A percentile compares a stretch with the other conserved stretches of the same genome.
These are phyloP conservation scores for Hafferia zeledoni DNA, from an alignment of 2,797 vertebrate species.

Conservation along the genomic window DNA sequence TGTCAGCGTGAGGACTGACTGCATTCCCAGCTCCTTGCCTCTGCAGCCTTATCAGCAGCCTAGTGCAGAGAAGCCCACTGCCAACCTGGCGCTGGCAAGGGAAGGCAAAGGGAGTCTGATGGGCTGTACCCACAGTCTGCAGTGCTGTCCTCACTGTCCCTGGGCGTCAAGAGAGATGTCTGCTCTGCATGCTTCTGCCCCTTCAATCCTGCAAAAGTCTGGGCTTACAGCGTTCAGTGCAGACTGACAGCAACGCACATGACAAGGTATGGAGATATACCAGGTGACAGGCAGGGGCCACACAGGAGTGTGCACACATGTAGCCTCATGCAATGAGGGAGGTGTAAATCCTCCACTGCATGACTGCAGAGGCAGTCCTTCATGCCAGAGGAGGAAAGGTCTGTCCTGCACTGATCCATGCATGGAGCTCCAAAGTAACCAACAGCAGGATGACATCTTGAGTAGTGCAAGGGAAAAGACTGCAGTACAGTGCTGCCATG, in stretches of 20 bases:
- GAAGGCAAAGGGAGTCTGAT: neutral
- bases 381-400: neutral
- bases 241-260: neutral
- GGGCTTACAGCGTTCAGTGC: accelerated
- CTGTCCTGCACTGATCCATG: neutral
- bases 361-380: neutral
- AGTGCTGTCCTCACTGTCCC: neutral
- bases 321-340: accelerated
- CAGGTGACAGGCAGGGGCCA: too few species aligned
- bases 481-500: neutral
- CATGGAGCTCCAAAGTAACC: neutral
- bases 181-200: neutral
- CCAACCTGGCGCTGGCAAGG: accelerated
- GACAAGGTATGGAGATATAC: accelerated
- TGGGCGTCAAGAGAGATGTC: neutral
- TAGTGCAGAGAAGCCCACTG: neutral
- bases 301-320: too few species aligned
- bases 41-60: neutral
- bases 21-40: neutral
- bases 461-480: neutral
- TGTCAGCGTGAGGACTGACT: neutral
- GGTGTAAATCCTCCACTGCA: neutral
- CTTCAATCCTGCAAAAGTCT: neutral
- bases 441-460: neutral
- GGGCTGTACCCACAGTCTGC: neutral